phyloP scores from a whole-genome alignment of 2,797 vertebrate species.

The Limosa lapponica region DNA sequence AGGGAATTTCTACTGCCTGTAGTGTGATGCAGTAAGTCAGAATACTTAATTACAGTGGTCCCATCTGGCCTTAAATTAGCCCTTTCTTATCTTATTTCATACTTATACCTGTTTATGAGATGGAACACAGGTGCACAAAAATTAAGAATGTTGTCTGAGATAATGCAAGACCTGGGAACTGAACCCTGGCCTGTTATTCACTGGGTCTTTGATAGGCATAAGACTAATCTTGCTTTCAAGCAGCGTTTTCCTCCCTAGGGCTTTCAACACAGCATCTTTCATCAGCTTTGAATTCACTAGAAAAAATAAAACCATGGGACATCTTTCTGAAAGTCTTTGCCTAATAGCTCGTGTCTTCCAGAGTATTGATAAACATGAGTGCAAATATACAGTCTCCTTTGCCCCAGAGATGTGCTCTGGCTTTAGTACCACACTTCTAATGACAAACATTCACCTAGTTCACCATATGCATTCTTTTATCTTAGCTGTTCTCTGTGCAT shows the following conservation, averaged over 20 bases:
- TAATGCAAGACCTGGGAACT: background rate
- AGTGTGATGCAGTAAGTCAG: background rate
- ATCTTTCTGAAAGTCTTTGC: background rate
- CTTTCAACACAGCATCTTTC: background rate
- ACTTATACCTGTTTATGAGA: background rate
- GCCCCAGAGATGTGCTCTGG: constrained; percentile 39
- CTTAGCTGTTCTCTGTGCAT: constrained; percentile 41
- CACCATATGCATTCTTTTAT: constrained; percentile 57
- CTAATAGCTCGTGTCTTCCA: background rate
- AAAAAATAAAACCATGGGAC: background rate
- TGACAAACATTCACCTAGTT: constrained; percentile 59
- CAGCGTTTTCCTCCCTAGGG: background rate
- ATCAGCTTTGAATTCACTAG: background rate
- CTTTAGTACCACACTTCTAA: constrained; percentile 25
- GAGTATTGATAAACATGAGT: constrained; percentile 12
- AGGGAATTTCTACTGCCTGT: background rate
- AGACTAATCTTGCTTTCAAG: background rate
- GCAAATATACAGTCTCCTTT: background rate
- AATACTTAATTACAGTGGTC: background rate
- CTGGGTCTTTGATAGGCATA: background rate
- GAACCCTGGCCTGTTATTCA: background rate
- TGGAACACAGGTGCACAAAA: background rate
- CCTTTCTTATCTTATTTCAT: background rate
- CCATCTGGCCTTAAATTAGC: background rate
- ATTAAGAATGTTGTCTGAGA: background rate